phyloP scores from a whole-genome alignment of 1,140 invertebrate genomes.

The Drosophila bipectinata region DNA sequence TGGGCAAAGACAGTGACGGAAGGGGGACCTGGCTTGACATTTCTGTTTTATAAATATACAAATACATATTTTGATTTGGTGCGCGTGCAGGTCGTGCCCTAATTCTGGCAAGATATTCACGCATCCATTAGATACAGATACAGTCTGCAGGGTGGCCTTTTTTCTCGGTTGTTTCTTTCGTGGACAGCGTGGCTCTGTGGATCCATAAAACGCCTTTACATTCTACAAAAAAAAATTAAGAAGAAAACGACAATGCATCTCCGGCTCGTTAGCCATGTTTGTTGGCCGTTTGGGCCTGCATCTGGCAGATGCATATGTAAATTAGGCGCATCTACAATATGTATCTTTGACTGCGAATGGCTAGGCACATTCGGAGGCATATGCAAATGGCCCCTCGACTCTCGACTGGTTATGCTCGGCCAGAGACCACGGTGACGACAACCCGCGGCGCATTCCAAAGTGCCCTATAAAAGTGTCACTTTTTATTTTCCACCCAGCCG shows the following conservation, averaged over 20 bases:
- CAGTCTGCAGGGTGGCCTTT: conserved; percentile 23
- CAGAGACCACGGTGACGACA: conserved; percentile 31
- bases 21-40: conserved; percentile 46
- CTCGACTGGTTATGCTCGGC: conserved; percentile 55
- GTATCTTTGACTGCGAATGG: conserved; percentile 28
- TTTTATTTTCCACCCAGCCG: conserved; percentile 58
- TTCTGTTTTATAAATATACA: conserved; percentile 63
- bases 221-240: conserved; percentile 12
- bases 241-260: conserved; percentile 40
- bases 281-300: conserved; percentile 22
- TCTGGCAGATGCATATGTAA: conserved; percentile 61
- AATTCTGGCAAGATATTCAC: conserved; percentile 32
- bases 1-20: neutral
- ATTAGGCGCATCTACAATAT: conserved; percentile 12
- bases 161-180: neutral
- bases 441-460: conserved; percentile 67
- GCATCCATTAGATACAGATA: conserved; percentile 41
- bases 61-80: conserved; percentile 77
- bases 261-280: conserved; percentile 24
- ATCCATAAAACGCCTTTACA: conserved; percentile 63
- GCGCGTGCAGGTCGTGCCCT: conserved; percentile 72
- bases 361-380: conserved; percentile 13
- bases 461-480: conserved; percentile 80
- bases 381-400: conserved; percentile 50
- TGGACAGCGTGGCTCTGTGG: conserved; percentile 16